A percentile compares a stretch with the other conserved stretches of the same genome.
phyloP scores from a whole-genome alignment of 1,140 invertebrate species.

The Armadillidium nasatum region DNA sequence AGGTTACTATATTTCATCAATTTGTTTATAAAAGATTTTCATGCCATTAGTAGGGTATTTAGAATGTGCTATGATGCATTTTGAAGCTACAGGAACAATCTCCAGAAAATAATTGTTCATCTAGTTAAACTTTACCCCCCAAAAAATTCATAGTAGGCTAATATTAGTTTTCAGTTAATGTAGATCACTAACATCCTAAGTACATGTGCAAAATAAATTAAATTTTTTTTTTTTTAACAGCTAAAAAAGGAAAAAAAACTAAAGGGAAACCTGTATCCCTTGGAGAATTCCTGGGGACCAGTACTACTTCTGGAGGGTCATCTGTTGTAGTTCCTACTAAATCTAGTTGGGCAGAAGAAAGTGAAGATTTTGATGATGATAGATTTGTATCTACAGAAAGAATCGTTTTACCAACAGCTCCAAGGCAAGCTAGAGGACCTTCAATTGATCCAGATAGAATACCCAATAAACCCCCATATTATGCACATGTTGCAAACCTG shows the following conservation, averaged over 20 bases:
- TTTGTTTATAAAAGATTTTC: no score
- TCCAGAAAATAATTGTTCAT: no score
- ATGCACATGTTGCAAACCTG: neutral
- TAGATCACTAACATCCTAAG: no score
- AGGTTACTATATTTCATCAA: no score
- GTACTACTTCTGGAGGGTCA: neutral
- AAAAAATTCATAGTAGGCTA: no score
- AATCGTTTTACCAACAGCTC: neutral
- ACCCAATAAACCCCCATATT: neutral
- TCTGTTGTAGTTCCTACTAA: neutral
- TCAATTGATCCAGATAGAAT: neutral
- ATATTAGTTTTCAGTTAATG: no score
- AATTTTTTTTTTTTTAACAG: conserved; percentile 1
- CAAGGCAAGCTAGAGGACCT: neutral
- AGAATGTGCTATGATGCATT: no score
- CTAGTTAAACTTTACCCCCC: no score
- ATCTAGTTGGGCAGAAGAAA: neutral
- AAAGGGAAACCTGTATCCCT: neutral
- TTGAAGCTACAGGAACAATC: no score
- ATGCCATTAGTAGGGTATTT: no score
- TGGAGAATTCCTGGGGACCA: neutral
- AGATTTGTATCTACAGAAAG: neutral
- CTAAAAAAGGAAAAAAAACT: conserved; percentile 1
- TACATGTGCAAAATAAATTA: no score
- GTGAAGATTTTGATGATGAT: neutral